Evolutionary conservation across 1,140 invertebrate species (phyloP).

Genomic region (Ceratosolen fusciceps): DNA sequence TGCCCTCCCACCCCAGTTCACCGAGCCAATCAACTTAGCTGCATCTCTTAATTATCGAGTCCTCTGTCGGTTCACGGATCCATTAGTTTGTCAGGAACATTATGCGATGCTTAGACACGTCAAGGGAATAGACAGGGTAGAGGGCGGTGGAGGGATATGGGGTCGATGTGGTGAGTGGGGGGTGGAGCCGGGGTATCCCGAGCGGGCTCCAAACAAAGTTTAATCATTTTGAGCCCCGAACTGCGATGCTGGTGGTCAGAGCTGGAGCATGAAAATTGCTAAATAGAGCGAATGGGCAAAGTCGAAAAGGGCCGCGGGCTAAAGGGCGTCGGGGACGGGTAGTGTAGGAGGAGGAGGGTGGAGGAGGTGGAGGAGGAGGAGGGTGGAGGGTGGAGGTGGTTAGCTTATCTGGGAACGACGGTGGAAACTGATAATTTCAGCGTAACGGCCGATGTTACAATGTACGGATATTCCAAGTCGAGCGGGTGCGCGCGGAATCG

Average conservation of each 20-base stretch:
- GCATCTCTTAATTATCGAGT: not conserved
- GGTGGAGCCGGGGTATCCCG: not conserved
- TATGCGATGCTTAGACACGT: too few species aligned
- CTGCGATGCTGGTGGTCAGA: not conserved
- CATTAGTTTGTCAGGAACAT: not conserved
- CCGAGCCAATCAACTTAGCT: too few species aligned
- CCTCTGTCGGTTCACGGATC: too few species aligned
- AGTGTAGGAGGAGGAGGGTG: too few species aligned
- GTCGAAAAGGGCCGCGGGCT: not conserved
- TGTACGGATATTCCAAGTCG: not conserved
- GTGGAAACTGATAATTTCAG: slow-evolving; percentile 14
- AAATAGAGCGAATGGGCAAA: not conserved
- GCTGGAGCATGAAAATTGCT: not conserved
- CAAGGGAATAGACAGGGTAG: too few species aligned
- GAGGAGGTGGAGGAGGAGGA: too few species aligned
- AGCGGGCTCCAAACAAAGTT: not conserved
- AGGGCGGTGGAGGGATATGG: too few species aligned
- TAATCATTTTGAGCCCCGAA: not conserved
- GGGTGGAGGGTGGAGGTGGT: too few species aligned
- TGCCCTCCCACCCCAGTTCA: too few species aligned
- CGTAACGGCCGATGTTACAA: not conserved
- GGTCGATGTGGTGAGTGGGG: too few species aligned
- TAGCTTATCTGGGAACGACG: not conserved
- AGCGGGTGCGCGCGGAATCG: not conserved
- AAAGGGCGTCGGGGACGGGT: too few species aligned